Evolutionary conservation across 2,113 vertebrate genomes (phyloP), one percentile per base, ranked within the genome.

Genomic region (Climacteris rufus): DNA sequence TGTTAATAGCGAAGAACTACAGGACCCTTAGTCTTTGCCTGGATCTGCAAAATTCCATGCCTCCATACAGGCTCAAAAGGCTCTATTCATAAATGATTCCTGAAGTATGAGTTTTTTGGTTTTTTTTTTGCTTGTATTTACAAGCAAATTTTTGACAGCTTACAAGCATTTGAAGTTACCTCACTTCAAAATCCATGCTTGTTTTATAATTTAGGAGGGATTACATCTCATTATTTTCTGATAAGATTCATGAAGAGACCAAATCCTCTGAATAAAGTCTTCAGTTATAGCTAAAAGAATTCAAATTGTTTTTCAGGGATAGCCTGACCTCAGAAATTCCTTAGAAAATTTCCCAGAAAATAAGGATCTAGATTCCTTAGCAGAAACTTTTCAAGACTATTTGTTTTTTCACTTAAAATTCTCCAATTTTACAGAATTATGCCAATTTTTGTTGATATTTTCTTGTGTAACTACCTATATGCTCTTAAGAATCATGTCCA

Each of bases 131-230:
- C 52, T 87, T 69, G 40, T n/a, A n/a, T n/a, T n/a, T n/a, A n/a
- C n/a, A n/a, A n/a, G n/a, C n/a, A n/a, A n/a, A n/a, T n/a, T n/a
- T 88, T 52, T 93, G 45, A 91, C n/a, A 72, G 27, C 27, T 64
- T 92, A 56, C 37, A 78, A 86, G 37, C 19, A 71, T 95, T 97
- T 87, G 35, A 96, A 80, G 47, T 84, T 21, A 42, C 5, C 1
- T 80, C 5, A 13, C 63, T 93, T 69, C 71, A 79, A 93, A 96
- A 88, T 17, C 27, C 31, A 15, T 60, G 10, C 24, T 89, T 93
- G 8, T 79, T 97, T 96, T 95, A 87, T 93, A 94, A 96, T 96
- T 96, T 95, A 97, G 95, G 25, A 87, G 54, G 24, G 30, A 78
- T 86, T 95, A 17, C 5, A 78, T 93, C 31, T 94, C 71, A 93